Evolutionary conservation across 2,113 vertebrate genomes (phyloP).

Genomic region (Gallinago paraguaiae): DNA sequence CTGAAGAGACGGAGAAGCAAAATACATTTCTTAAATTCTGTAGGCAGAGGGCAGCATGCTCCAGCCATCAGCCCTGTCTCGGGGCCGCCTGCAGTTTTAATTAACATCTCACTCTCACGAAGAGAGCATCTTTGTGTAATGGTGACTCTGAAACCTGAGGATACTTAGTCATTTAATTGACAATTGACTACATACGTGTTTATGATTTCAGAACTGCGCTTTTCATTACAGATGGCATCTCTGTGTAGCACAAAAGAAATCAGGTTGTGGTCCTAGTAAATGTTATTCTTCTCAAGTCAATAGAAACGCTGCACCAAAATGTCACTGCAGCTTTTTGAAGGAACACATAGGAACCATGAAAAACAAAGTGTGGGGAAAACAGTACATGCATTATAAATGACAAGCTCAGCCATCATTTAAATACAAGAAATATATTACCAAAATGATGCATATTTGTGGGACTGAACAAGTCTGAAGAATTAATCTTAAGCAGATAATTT

Average conservation of each 20-base stretch:
- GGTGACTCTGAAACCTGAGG: neutral
- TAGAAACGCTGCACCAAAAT: constrained; percentile 21
- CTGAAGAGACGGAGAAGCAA: neutral
- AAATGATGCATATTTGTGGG: constrained; percentile 27
- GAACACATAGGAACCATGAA: neutral
- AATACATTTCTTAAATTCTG: constrained; percentile 35
- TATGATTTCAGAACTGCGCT: neutral
- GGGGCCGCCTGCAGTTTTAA: neutral
- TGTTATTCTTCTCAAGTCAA: neutral
- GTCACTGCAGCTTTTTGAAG: constrained; percentile 6
- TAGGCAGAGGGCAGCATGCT: constrained; percentile 79
- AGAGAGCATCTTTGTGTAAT: neutral
- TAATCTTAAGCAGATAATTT: constrained; percentile 43
- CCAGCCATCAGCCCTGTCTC: constrained; percentile 38
- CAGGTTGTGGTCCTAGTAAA: neutral
- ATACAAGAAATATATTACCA: constrained; percentile 20
- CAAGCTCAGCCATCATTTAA: constrained; percentile 45
- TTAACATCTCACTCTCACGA: neutral
- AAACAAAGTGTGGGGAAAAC: constrained; percentile 5
- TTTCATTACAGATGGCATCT: neutral
- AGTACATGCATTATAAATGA: constrained; percentile 34
- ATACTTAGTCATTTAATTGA: neutral
- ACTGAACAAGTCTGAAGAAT: constrained; percentile 33
- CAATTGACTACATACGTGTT: neutral
- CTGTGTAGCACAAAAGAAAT: neutral